These are phyloP conservation scores for Hoplodrina blanda DNA, from an alignment of 2,888 invertebrate species.

Conservation along the genomic window DNA sequence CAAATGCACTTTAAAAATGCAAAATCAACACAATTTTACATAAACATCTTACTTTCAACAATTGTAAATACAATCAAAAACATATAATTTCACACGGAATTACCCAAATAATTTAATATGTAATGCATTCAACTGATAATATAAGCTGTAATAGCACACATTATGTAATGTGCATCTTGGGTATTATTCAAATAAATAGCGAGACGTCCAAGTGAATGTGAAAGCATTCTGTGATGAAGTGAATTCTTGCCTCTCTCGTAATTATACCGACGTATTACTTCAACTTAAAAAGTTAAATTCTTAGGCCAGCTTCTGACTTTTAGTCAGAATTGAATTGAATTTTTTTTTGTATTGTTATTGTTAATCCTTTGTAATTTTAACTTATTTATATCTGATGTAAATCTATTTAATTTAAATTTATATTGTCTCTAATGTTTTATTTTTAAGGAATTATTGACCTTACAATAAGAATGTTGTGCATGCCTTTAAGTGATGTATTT, in stretches of 20 bases:
- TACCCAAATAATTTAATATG: slow-evolving; percentile 46
- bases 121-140: slow-evolving; percentile 41
- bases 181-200: slow-evolving; percentile 11
- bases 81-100: slow-evolving; percentile 27
- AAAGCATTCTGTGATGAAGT: slow-evolving; percentile 39
- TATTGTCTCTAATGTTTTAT: too few relatives aligned
- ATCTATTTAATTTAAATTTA: too few relatives aligned
- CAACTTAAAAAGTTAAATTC: neutral
- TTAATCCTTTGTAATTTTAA: too few relatives aligned
- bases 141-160: slow-evolving; percentile 3
- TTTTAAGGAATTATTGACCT: too few relatives aligned
- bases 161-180: slow-evolving; percentile 48
- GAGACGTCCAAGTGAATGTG: slow-evolving; percentile 35
- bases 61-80: slow-evolving; percentile 12
- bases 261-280: neutral
- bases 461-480: too few relatives aligned
- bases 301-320: neutral
- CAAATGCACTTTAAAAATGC: too few relatives aligned
- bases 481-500: too few relatives aligned
- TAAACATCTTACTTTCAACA: slow-evolving; percentile 33
- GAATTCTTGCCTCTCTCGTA: slow-evolving; percentile 14
- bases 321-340: too few relatives aligned
- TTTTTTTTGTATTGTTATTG: too few relatives aligned
- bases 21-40: too few relatives aligned
- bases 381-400: too few relatives aligned